Base-by-base conservation (phyloP, 2,113 vertebrate species). In the Scophthalmus maximus region DNA sequence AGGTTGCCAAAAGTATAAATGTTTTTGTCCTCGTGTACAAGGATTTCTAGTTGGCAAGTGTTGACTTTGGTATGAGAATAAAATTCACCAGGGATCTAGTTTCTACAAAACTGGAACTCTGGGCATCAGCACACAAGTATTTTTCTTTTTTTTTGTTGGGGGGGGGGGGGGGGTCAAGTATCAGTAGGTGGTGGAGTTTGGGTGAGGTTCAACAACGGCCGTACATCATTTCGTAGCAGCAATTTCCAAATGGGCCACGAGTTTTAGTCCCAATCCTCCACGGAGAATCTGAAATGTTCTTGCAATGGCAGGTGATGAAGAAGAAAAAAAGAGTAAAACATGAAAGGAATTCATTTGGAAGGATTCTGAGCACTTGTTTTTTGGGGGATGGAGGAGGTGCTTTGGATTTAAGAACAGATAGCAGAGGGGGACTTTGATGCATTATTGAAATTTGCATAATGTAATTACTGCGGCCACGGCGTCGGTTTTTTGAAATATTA, bases 381-480 rank as follows among this genome's bases (percentile, higher is more conserved):
- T 10, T 18, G 14, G 8, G 30, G 8, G 17, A 49, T 15, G 22
- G 8, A 76, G 46, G 52, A 22, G 27, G 25, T 49, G 20, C 15
- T 42, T 36, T 46, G n/a, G 36, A 63, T 64, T 32, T 17, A 38
- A 38, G 14, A 30, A 9, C 20, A 34, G 55, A 60, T 6, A 44
- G 3, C n/a, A n/a, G n/a, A n/a, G 44, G 14, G 4, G 17, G 27
- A 44, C 23, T 73, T 57, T 77, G 29, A 49, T 53, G 67, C 26
- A 63, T 76, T 68, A 49, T 56, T 66, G 42, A 18, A 69, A 70
- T 67, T 44, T 61, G 34, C 50, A 50, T 44, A 42, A 71, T 18
- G 47, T n/a, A 60, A 50, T 30, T 25, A 25, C 26, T 27, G 17
- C 6, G 26, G 58, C 15, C 6, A 18, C 20, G 11, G 20, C 20